Conservation (phyloP, 1,140 invertebrate species). For the Papilio dardanus region DNA sequence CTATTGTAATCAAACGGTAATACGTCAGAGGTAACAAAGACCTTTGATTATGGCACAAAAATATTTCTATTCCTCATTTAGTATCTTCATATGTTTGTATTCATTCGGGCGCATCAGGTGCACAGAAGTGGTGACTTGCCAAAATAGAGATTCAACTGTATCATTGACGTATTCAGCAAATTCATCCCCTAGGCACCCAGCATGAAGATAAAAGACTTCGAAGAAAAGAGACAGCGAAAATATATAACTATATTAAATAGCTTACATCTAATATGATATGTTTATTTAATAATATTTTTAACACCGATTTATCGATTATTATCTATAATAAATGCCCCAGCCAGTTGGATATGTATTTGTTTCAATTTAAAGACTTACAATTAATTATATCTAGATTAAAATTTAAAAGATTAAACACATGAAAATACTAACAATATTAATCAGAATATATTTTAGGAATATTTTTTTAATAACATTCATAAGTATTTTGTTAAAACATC, state of each 20-base stretch:
- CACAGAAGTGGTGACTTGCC: constrained; percentile 41
- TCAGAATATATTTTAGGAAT: constrained; percentile 35
- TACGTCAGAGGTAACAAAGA: constrained; percentile 17
- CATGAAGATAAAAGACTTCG: constrained; percentile 43
- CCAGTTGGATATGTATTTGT: constrained; percentile 78
- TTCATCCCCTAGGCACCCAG: constrained; percentile 68
- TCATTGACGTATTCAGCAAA: constrained; percentile 52
- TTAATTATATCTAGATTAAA: constrained; percentile 56
- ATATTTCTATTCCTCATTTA: constrained; percentile 48
- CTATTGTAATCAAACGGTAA: constrained; percentile 28
- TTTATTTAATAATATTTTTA: constrained; percentile 57
- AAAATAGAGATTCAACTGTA: constrained; percentile 31
- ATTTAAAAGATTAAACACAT: constrained; percentile 65
- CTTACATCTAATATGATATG: constrained; percentile 57
- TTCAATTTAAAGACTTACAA: constrained; percentile 69
- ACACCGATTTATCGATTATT: constrained; percentile 62
- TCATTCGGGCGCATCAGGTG: constrained; percentile 43
- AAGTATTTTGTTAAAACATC: constrained; percentile 65
- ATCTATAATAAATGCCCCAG: constrained; percentile 74
- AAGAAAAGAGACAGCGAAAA: constrained; percentile 47
- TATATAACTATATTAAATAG: constrained; percentile 47
- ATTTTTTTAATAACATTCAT: constrained; percentile 60
- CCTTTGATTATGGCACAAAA: constrained; percentile 61
- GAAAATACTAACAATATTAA: constrained; percentile 48
- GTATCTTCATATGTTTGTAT: constrained; percentile 44